These are phyloP conservation scores for Melospiza melodia DNA, from an alignment of 2,113 vertebrate species.

Conservation along the genomic window DNA sequence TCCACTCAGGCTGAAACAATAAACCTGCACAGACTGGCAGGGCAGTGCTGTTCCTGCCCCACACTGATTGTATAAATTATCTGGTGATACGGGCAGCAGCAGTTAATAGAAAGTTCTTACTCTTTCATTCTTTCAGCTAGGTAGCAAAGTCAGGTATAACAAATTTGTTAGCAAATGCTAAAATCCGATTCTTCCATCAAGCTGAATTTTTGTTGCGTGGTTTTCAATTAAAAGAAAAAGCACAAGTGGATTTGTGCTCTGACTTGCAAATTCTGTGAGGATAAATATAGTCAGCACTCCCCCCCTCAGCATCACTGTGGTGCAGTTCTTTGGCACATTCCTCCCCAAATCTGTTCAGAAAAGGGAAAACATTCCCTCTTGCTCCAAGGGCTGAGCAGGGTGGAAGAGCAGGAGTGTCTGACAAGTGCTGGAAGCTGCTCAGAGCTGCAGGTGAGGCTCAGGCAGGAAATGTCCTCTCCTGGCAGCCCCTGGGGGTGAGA, in stretches of 20 bases:
- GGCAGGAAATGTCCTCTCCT: background rate
- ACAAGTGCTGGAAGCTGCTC: background rate
- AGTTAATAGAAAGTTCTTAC: background rate
- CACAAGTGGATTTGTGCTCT: background rate
- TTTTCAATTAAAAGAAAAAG: background rate
- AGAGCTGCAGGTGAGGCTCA: background rate
- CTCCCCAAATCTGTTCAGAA: background rate
- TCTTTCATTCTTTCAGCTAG: background rate
- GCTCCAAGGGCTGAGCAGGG: background rate
- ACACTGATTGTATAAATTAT: fast-evolving
- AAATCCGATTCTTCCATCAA: background rate
- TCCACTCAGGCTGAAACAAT: background rate
- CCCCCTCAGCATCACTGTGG: background rate
- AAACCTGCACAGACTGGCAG: background rate
- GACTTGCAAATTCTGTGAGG: background rate
- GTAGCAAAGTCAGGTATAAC: background rate
- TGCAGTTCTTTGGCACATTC: background rate
- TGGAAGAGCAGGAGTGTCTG: background rate
- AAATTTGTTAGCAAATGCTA: background rate
- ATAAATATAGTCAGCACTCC: background rate
- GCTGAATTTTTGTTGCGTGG: background rate
- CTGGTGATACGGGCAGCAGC: background rate
- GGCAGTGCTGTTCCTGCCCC: background rate
- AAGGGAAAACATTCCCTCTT: background rate
- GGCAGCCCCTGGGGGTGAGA: background rate